phyloP scores from a whole-genome alignment of 2,797 vertebrate species.

The Lutra lutra region DNA sequence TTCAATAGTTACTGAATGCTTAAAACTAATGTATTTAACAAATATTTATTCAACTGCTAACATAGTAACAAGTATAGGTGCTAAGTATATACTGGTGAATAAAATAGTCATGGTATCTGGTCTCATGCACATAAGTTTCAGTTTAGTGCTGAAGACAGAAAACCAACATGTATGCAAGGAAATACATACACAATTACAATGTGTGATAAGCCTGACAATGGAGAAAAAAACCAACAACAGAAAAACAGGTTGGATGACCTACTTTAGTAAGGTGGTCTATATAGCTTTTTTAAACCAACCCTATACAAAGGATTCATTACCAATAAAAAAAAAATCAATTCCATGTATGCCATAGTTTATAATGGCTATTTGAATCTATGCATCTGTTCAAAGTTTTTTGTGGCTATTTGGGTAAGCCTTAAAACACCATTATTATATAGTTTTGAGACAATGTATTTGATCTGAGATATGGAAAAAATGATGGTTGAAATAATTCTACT shows the following conservation, averaged over 20 bases:
- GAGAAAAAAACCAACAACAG: background rate
- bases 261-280: background rate
- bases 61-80: background rate
- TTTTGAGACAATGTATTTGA: constrained; percentile 57
- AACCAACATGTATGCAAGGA: background rate
- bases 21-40: background rate
- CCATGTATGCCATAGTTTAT: constrained; percentile 53
- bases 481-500: constrained; percentile 16
- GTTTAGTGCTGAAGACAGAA: constrained; percentile 18
- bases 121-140: background rate
- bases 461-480: constrained; percentile 34
- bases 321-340: constrained; percentile 54
- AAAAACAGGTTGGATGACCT: constrained; percentile 7
- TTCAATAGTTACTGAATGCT: background rate
- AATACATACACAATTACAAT: background rate
- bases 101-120: background rate
- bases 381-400: constrained; percentile 34
- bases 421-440: constrained; percentile 25
- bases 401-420: constrained; percentile 42
- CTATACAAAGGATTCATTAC: constrained; percentile 4
- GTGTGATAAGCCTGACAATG: background rate
- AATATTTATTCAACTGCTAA: background rate
- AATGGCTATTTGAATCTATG: constrained; percentile 50
- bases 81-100: background rate
- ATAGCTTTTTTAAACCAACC: background rate